These are phyloP conservation scores for Lacanobia oleracea DNA, from an alignment of 2,888 invertebrate genomes.

Conservation along the genomic window DNA sequence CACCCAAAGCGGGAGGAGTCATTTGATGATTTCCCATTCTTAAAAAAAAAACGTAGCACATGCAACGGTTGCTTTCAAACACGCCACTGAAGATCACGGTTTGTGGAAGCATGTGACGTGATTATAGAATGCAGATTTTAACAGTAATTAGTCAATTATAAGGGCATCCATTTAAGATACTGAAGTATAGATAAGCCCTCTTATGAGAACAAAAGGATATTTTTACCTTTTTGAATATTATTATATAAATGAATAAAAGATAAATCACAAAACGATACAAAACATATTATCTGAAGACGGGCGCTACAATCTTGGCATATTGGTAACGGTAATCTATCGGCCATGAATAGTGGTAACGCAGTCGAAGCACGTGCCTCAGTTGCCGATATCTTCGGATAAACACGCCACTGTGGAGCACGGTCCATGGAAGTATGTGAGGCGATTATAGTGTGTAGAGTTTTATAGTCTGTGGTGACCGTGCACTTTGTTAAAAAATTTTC, in stretches of 20 bases:
- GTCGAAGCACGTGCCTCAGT: constrained; percentile 54
- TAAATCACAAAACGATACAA: neutral
- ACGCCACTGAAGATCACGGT: constrained; percentile 3
- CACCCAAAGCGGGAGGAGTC: no score
- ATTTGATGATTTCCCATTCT: no score
- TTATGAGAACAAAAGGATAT: no score
- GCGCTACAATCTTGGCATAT: constrained; percentile 51
- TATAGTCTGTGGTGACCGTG: constrained; percentile 35
- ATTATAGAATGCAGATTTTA: constrained; percentile 16
- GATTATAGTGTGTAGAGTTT: constrained; percentile 41
- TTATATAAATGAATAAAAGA: no score
- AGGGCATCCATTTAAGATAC: no score
- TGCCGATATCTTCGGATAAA: constrained; percentile 46
- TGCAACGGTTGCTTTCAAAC: constrained; percentile 56
- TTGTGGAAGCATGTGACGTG: constrained; percentile 26
- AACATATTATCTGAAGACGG: constrained; percentile 31
- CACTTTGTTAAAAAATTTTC: constrained; percentile 8
- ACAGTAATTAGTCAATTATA: no score
- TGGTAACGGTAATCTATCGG: constrained; percentile 57
- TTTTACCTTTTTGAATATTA: no score
- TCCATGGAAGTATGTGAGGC: constrained; percentile 26
- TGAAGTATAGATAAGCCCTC: no score
- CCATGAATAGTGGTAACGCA: constrained; percentile 63
- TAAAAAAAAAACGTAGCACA: constrained; percentile 37
- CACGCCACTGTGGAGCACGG: constrained; percentile 15